Evolutionary conservation across 2,888 invertebrate genomes (phyloP).

Genomic region (Flabesymbios commensalis): DNA sequence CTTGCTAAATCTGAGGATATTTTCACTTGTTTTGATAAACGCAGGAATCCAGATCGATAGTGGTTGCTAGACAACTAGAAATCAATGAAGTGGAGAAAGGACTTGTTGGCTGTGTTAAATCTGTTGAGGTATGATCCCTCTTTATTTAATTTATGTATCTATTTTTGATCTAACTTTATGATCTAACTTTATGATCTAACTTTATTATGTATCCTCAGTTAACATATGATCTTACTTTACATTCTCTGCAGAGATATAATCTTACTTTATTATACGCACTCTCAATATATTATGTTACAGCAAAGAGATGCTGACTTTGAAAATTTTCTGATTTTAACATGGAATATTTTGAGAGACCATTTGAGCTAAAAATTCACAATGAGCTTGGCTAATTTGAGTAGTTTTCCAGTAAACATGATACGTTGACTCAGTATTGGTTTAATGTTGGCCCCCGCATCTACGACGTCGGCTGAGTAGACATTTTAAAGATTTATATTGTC

Average conservation of each 20-base stretch:
- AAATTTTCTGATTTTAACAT: no score
- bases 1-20: no score
- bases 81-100: conserved; percentile 77
- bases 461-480: no score
- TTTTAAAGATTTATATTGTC: no score
- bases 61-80: conserved; percentile 83
- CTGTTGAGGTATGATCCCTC: conserved; percentile 63
- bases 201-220: neutral
- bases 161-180: neutral
- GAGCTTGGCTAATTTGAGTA: no score
- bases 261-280: neutral
- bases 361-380: no score
- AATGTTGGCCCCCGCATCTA: no score
- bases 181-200: neutral
- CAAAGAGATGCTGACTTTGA: no score
- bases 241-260: neutral
- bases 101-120: conserved; percentile 75
- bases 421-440: no score
- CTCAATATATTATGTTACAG: no score
- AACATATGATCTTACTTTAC: neutral
- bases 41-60: conserved; percentile 76
- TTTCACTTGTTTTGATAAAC: neutral
- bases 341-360: no score
- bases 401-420: no score
- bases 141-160: neutral